These are phyloP conservation scores for Xenopus petersii DNA, from an alignment of 2,797 vertebrate species.

Conservation along the genomic window DNA sequence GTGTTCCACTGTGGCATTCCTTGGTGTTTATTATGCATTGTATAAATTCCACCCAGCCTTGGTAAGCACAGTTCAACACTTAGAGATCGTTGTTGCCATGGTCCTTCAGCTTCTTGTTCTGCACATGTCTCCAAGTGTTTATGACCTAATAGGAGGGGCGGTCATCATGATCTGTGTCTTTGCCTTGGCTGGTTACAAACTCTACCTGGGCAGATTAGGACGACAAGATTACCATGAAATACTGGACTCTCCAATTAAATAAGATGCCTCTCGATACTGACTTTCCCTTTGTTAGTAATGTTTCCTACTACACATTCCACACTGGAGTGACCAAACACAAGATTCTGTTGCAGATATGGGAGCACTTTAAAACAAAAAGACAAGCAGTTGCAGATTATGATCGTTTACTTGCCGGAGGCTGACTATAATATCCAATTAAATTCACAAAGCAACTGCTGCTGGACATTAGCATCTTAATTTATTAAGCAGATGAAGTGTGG, in stretches of 20 bases:
- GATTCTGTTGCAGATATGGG: constrained; percentile 10
- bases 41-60: constrained; percentile 90
- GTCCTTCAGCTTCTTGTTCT: constrained; percentile 82
- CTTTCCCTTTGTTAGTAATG: constrained; percentile 29
- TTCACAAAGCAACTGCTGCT: no score
- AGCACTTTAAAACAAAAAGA: background rate
- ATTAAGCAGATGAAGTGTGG: no score
- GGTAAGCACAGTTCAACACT: constrained; percentile 91
- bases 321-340: constrained; percentile 15
- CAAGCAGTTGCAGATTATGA: no score
- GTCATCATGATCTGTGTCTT: constrained; percentile 86
- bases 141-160: constrained; percentile 81
- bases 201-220: constrained; percentile 77
- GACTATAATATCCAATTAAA: no score
- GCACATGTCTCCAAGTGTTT: constrained; percentile 75
- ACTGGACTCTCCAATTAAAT: constrained; percentile 91
- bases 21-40: constrained; percentile 90
- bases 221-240: constrained; percentile 92
- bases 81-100: constrained; percentile 90
- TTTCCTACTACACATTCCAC: constrained; percentile 38
- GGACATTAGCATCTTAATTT: no score
- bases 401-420: no score
- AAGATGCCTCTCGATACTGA: constrained; percentile 51
- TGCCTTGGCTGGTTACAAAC: constrained; percentile 84
- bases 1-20: constrained; percentile 85